Conservation (phyloP, 1,140 invertebrate species). For the Magallana gigas region DNA sequence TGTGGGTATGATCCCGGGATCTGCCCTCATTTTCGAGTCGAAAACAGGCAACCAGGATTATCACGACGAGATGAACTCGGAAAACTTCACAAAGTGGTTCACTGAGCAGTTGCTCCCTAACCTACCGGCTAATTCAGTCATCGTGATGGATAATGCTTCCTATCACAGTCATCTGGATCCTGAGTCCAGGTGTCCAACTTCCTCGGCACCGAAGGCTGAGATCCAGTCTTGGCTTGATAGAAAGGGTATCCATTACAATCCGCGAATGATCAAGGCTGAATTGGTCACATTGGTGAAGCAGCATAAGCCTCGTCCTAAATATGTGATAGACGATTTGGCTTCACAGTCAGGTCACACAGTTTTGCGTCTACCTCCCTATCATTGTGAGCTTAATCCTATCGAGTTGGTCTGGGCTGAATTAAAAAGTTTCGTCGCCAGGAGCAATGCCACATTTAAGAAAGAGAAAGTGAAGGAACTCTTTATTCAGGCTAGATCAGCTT, state of each 20-base stretch:
- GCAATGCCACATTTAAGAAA: too few relatives aligned
- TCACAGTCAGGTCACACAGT: too few relatives aligned
- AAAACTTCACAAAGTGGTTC: conserved; percentile 28
- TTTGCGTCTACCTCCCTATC: too few relatives aligned
- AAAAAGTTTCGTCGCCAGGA: too few relatives aligned
- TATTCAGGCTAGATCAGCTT: too few relatives aligned
- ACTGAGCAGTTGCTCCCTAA: conserved; percentile 15
- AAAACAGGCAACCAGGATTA: conserved; percentile 41
- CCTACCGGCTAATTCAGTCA: neutral
- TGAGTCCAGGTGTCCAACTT: conserved; percentile 15
- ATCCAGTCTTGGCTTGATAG: conserved; percentile 40
- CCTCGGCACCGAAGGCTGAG: neutral
- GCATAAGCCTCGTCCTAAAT: conserved; percentile 6
- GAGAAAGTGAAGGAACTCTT: too few relatives aligned
- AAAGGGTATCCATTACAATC: conserved; percentile 15
- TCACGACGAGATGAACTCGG: conserved; percentile 29
- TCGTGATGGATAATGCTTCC: conserved; percentile 44
- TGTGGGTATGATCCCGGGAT: conserved; percentile 42
- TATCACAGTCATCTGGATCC: conserved; percentile 42
- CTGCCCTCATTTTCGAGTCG: conserved; percentile 9
- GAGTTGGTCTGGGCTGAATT: too few relatives aligned
- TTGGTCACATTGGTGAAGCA: neutral
- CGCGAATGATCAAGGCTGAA: conserved; percentile 16
- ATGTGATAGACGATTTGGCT: too few relatives aligned
- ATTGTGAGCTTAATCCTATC: too few relatives aligned